Base-by-base conservation (phyloP, 2,888 invertebrate genomes). In the Orthosia incerta region DNA sequence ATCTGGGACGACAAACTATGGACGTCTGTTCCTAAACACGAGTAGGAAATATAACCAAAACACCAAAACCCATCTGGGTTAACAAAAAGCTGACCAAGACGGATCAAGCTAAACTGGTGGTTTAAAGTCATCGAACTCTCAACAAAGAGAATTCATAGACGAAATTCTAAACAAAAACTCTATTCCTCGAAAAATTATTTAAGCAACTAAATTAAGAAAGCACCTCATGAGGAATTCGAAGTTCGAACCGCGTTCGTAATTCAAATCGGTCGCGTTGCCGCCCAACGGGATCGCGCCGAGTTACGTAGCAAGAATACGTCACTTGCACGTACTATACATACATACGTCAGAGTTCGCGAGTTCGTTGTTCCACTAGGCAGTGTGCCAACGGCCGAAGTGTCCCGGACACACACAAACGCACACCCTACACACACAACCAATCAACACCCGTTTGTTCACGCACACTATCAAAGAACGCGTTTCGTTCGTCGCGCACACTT, bases 301-400 rank as follows among this genome's bases (percentile, higher is more conserved):
- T 90, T 91, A 91, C 88, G 89, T 89, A 89, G 89, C 74, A 65
- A 71, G 76, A 83, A 90, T 75, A 92, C 94, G 94, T 93, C 94
- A 93, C 88, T 76, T 84, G 89, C 88, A 92, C 89, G 76, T 92
- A 90, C 89, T 86, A 86, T 86, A 91, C 89, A 88, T 89, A 88
- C 86, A 88, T 87, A 91, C 93, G 93, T 93, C 93, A 93, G 89
- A 90, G 93, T 91, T 92, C 91, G 90, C 85, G 91, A 94, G 96
- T 94, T 95, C 96, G 93, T 95, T 94, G 96, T 93, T 93, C 96
- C 83, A 96, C 90, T 96, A 93, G 96, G 96, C 96, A 96, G 91
- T 96, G 90, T 95, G 96, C 96, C 96, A 96, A 96, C 90, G 94
- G 89, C 94, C 94, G 91, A 87, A 85, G 88, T 87, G 86, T 87